Evolutionary conservation across 2,113 vertebrate genomes (phyloP).

Genomic region (Ciconia boyciana): DNA sequence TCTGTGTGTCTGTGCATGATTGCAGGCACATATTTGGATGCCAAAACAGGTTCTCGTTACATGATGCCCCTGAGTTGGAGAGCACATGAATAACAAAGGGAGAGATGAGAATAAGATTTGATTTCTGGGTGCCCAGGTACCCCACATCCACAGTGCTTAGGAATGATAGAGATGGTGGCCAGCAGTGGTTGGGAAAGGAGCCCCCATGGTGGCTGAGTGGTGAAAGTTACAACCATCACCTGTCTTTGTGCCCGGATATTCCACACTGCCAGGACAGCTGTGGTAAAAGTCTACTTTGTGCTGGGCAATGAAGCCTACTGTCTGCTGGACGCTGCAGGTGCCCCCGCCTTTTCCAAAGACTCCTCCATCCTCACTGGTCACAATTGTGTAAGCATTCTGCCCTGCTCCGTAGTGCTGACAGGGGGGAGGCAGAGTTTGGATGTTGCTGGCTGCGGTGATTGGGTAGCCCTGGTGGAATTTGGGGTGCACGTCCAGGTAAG

Average conservation of each 20-base stretch:
- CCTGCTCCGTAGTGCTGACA: neutral
- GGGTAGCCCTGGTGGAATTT: constrained; percentile 51
- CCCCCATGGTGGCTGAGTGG: neutral
- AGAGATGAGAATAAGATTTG: neutral
- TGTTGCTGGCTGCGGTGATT: neutral
- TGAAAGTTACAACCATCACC: constrained; percentile 28
- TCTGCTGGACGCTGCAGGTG: constrained; percentile 47
- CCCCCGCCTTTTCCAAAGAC: constrained; percentile 32
- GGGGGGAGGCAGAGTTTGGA: neutral
- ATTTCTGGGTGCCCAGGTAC: neutral
- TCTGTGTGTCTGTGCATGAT: neutral
- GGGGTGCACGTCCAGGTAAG: constrained; percentile 21
- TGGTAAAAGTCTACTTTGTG: constrained; percentile 67
- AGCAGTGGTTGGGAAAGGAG: neutral
- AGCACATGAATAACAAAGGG: neutral
- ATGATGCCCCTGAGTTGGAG: neutral
- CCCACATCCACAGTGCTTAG: neutral
- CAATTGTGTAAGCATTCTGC: neutral
- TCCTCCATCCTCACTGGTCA: constrained; percentile 30
- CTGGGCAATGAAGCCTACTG: constrained; percentile 50
- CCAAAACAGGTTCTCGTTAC: neutral
- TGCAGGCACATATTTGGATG: neutral
- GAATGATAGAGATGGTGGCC: constrained; percentile 45
- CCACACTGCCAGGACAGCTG: constrained; percentile 27
- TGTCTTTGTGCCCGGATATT: constrained; percentile 27